Conservation (phyloP, 2,113 vertebrate species). For the Corynorhinus townsendii region DNA sequence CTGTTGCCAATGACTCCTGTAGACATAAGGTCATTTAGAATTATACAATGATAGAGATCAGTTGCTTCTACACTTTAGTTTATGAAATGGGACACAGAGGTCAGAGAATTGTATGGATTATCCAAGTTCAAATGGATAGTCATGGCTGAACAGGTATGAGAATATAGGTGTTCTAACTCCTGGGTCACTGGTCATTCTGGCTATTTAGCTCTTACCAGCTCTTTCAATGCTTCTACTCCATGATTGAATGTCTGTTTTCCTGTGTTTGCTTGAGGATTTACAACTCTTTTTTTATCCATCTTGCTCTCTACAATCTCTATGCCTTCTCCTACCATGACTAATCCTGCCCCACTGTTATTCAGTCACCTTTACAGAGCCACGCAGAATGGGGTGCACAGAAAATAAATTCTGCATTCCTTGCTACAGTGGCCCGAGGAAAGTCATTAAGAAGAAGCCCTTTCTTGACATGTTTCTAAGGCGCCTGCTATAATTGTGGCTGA, state of each 20-base stretch:
- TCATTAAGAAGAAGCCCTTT: constrained; percentile 33
- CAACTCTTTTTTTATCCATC: background rate
- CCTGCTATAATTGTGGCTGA: constrained; percentile 29
- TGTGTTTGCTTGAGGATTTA: background rate
- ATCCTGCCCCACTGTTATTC: background rate
- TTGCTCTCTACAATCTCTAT: background rate
- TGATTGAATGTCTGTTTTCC: background rate
- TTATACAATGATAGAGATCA: background rate
- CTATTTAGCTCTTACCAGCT: background rate
- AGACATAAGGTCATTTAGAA: constrained; percentile 40
- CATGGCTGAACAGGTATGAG: background rate
- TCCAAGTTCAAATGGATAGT: background rate
- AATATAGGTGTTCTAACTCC: background rate
- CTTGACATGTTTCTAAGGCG: constrained; percentile 9
- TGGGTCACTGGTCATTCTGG: background rate
- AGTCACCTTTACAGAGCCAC: background rate
- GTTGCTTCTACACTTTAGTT: background rate
- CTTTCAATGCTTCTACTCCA: background rate
- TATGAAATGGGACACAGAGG: background rate
- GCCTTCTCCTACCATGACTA: background rate
- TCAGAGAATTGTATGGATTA: background rate
- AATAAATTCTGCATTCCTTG: constrained; percentile 5
- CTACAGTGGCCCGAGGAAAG: constrained; percentile 5
- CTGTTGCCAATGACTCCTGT: constrained; percentile 35
- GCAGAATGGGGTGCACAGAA: background rate